Evolutionary conservation across 2,888 invertebrate species (phyloP).

Genomic region (Hofmannophila pseudospretella): DNA sequence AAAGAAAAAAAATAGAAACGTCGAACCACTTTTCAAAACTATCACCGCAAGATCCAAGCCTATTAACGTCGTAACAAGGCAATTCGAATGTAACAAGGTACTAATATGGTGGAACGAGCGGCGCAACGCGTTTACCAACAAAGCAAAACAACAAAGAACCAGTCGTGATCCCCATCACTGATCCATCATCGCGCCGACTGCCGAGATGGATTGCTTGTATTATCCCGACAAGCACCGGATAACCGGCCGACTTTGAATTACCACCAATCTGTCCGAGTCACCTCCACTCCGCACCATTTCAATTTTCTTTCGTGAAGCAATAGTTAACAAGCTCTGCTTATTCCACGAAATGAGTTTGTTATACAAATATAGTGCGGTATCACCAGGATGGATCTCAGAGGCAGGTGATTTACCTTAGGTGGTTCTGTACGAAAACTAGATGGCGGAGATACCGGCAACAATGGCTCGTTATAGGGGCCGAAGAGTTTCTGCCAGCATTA

Average conservation of each 20-base stretch:
- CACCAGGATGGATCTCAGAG: slow-evolving; percentile 28
- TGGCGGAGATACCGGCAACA: slow-evolving; percentile 36
- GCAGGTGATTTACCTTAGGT: slow-evolving; percentile 36
- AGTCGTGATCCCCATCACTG: slow-evolving; percentile 70
- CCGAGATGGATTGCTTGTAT: slow-evolving; percentile 67
- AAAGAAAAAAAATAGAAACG: slow-evolving; percentile 3
- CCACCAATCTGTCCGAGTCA: slow-evolving; percentile 59
- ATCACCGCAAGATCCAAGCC: slow-evolving; percentile 39
- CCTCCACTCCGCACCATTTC: slow-evolving; percentile 38
- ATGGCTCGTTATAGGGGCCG: slow-evolving; percentile 32
- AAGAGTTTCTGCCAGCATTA: slow-evolving; percentile 19
- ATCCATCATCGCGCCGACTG: slow-evolving; percentile 61
- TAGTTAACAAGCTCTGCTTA: slow-evolving; percentile 39
- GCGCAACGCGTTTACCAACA: slow-evolving; percentile 57
- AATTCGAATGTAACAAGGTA: slow-evolving; percentile 66
- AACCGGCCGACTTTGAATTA: slow-evolving; percentile 54
- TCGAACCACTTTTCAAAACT: slow-evolving; percentile 32
- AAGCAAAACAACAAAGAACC: slow-evolving; percentile 64
- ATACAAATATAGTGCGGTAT: slow-evolving; percentile 32
- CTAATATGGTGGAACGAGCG: slow-evolving; percentile 55
- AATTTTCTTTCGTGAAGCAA: slow-evolving; percentile 40
- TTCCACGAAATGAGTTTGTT: slow-evolving; percentile 33
- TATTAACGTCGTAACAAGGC: slow-evolving; percentile 57
- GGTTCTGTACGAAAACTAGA: slow-evolving; percentile 27
- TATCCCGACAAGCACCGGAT: slow-evolving; percentile 62